Percentiles rank a stretch among this genome's conserved stretches.
Evolutionary conservation across 2,113 vertebrate species (phyloP).

Genomic region (Bucco capensis): DNA sequence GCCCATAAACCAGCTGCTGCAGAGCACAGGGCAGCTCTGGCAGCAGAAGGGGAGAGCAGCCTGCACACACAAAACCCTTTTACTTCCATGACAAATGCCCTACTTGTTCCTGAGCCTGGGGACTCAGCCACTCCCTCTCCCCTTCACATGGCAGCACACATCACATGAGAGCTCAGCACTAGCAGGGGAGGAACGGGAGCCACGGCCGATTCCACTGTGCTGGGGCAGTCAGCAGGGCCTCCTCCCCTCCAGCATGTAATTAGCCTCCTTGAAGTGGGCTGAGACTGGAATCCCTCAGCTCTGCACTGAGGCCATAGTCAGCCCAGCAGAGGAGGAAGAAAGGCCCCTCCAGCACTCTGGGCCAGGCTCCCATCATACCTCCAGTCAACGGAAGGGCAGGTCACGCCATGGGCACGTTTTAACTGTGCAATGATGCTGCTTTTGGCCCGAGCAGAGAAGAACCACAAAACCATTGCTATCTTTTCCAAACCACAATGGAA

Average conservation of each 20-base stretch:
- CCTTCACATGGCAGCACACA: not conserved
- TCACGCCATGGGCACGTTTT: constrained; percentile 30
- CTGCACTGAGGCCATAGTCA: constrained; percentile 11
- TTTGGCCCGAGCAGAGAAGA: constrained; percentile 36
- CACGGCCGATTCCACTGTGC: not conserved
- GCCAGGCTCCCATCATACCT: not conserved
- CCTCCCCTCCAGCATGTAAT: constrained; percentile 35
- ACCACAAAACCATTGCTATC: constrained; percentile 54
- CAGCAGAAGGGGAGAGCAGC: constrained; percentile 1
- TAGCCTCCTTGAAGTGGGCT: constrained; percentile 52
- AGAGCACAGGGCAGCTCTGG: fast-evolving
- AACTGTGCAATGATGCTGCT: not conserved
- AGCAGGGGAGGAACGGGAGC: not conserved
- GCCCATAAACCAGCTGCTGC: not conserved
- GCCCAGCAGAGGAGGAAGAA: constrained; percentile 4
- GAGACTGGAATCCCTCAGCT: constrained; percentile 38
- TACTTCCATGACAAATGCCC: not conserved
- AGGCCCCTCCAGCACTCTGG: constrained; percentile 45
- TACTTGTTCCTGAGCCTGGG: not conserved
- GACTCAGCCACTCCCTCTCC: not conserved
- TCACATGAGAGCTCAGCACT: not conserved
- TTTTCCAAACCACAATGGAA: constrained; percentile 63
- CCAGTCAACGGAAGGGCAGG: constrained; percentile 59
- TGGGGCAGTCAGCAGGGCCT: not conserved
- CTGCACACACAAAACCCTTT: constrained; percentile 15